Evolutionary conservation across 1,140 invertebrate genomes (phyloP), one percentile per base, ranked within the genome.

Genomic region (Pristionchus pacificus): DNA sequence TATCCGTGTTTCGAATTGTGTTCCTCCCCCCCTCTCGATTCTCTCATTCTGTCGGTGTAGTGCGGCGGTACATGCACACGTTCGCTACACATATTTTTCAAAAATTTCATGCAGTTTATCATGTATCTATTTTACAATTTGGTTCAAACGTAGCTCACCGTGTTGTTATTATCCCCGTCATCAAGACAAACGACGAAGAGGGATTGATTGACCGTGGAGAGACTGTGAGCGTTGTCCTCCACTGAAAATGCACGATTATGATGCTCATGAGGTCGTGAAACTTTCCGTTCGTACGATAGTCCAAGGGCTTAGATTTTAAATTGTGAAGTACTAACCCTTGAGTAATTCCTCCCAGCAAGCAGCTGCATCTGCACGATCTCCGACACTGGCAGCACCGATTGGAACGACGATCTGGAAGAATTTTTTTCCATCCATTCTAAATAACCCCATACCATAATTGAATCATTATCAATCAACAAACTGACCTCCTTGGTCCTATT

Each of bases 141-240:
- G n/a, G n/a, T n/a, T 19, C 2, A 14, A 57, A 28, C 49, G 38
- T 59, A 67, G 19, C 61, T 66, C 25, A 55, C 66, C 30, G 74
- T 60, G 28, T 55, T 24, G 14, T 38, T n/a, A 15, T 19, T 32
- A 19, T 68, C 69, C 13, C 74, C 59, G 30, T 62, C 55, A 71
- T 82, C 80, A 27, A 82, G 67, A 65, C 80, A 82, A 30, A 84
- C 70, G 3, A 80, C 78, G 65, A 82, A 84, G 1, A 76, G 59
- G 1, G 80, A 75, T 1, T 72, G 63, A 58, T 77, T 70, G 19
- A 80, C 58, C 70, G 59, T 67, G 29, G 77, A 62, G 24, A 83
- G 67, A 14, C 80, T 82, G 28, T 72, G 70, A 25, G 28, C 27
- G 65, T 82, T 82, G 28, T 74, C 60, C 27, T 74, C 68, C n/a